A percentile compares a stretch with the other conserved stretches of the same genome.
Evolutionary conservation across 2,113 vertebrate species (phyloP).

Genomic region (human (Homo sapiens)): DNA sequence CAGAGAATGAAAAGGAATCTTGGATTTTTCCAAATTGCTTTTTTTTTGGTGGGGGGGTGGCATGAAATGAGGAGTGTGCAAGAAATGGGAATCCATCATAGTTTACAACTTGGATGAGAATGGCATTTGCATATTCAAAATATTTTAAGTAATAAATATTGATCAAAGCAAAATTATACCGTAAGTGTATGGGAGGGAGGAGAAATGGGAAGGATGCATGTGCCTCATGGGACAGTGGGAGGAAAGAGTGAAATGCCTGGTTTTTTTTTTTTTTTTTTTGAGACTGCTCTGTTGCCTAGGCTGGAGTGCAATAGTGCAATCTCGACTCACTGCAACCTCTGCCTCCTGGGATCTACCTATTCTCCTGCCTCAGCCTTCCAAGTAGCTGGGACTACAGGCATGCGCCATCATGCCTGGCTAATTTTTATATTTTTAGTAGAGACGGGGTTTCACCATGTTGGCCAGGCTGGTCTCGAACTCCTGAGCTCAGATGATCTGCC

Average conservation of each 20-base stretch:
- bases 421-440: too few relatives aligned
- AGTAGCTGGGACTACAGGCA: too few relatives aligned
- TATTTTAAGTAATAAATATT: neutral
- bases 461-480: too few relatives aligned
- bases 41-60: neutral
- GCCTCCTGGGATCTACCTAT: too few relatives aligned
- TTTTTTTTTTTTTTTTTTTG: too few relatives aligned
- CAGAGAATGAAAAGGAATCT: neutral
- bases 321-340: too few relatives aligned
- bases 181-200: neutral
- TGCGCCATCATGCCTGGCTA: too few relatives aligned
- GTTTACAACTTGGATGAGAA: neutral
- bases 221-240: fast-evolving
- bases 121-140: neutral
- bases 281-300: too few relatives aligned
- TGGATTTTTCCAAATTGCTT: neutral
- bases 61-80: neutral
- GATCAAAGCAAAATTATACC: neutral
- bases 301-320: too few relatives aligned
- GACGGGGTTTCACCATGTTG: too few relatives aligned
- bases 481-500: too few relatives aligned
- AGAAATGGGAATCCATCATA: neutral
- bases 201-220: neutral
- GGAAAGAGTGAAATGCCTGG: neutral
- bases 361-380: too few relatives aligned